Evolutionary conservation across 2,113 vertebrate species (phyloP).

Genomic region (Carassius auratus): DNA sequence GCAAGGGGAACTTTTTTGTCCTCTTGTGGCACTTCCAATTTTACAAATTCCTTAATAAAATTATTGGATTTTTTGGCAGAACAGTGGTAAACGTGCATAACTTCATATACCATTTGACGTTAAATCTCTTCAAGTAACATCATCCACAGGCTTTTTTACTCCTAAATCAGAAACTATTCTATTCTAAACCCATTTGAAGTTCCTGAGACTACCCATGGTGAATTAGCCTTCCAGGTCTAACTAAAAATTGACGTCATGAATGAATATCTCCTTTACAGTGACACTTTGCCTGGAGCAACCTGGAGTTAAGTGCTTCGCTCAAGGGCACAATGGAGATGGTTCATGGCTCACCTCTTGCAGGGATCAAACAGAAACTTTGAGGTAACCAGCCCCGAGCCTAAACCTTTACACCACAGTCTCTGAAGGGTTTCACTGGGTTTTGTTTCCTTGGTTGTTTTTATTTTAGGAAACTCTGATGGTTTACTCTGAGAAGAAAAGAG

Average conservation of each 20-base stretch:
- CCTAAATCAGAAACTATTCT: background rate
- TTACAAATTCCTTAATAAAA: background rate
- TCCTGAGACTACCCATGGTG: background rate
- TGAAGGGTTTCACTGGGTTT: background rate
- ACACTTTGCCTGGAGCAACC: constrained; percentile 22
- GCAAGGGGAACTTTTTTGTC: background rate
- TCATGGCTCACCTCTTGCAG: background rate
- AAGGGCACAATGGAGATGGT: background rate
- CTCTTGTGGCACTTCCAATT: background rate
- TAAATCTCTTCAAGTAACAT: background rate
- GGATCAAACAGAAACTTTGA: constrained; percentile 10
- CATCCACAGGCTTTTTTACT: background rate
- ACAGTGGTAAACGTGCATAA: background rate
- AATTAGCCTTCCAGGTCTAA: background rate
- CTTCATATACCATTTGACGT: background rate
- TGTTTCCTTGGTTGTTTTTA: constrained; percentile 13
- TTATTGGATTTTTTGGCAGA: background rate
- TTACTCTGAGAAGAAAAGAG: background rate
- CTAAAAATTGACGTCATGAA: background rate
- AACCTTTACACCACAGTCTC: background rate
- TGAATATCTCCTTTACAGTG: background rate
- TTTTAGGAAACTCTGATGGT: constrained; percentile 7
- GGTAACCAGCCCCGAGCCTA: background rate
- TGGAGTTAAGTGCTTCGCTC: constrained; percentile 10
- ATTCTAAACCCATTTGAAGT: constrained; percentile 1